Evolutionary conservation across 2,113 vertebrate genomes (phyloP), one percentile per base, ranked within the genome.

Genomic region (Ailurus styani): DNA sequence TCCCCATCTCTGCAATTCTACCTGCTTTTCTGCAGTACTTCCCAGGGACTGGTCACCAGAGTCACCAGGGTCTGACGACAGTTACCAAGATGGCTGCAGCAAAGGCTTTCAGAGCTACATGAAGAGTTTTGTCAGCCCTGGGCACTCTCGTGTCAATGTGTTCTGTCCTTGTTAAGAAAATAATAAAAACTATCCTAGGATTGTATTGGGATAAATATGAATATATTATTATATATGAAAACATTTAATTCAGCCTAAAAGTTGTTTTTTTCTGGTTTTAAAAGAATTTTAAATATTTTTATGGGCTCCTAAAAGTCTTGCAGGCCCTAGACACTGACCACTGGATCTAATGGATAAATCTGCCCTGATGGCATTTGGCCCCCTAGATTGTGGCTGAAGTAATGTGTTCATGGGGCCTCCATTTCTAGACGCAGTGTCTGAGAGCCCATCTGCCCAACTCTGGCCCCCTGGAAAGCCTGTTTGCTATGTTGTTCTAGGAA

Each of bases 341-440:
- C 54, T 52, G 68, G 23, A 52, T 55, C 91, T 52, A 25, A 34
- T 17, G 4, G 81, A 37, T 37, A 60, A 62, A 57, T 75, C 5
- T 0, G 25, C 20, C 42, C 66, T n/a, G 27, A 42, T 7, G 54
- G 70, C 21, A 8, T 34, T 66, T 2, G 54, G 81, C 31, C 54
- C 34, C 50, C 60, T 50, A 68, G 45, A 54, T 21, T 77, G 7
- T 15, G 27, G 45, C 37, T 45, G 54, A 85, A 37, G 66, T 57
- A 45, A 0, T 1, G 31, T 90, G 37, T 29, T 64, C 18, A 6
- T 40, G 25, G 57, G 17, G 29, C 29, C 21, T 6, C 0, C 1
- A 3, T n/a, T 54, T 42, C 29, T 40, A 50, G 6, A 14, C 18
- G 77, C 17, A 17, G 37, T 27, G 27, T 64, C 77, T 0, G 0